Base-by-base conservation (phyloP, 1,140 invertebrate genomes). In the Drosophila elegans region DNA sequence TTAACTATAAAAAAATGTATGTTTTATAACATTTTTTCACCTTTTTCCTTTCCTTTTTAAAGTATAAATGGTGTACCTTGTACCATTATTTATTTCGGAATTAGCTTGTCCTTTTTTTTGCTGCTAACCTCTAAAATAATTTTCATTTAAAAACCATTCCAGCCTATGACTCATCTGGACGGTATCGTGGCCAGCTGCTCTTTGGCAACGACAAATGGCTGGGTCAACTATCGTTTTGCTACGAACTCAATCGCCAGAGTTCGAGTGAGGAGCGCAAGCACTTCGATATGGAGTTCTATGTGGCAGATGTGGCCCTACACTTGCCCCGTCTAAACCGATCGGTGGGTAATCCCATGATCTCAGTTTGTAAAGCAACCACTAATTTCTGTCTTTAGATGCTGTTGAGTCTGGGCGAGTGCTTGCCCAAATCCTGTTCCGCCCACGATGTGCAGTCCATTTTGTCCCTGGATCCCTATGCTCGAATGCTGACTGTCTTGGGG, bases 131-230 rank as follows among this genome's bases (percentile, higher is more conserved):
- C 16, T 21, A 1, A 21, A 21, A 21, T 21, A 21, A 21, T 1
- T 21, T 38, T 1, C 11, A 10, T 46, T 25, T 38, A 3, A 53
- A 13, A 21, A 21, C 21, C 1, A 6, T 45, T 32, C 0, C 51
- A 97, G 96, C 96, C 92, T 95, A 94, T 54, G 96, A 97, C 86
- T 95, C 96, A 2, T 96, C 96, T 25, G 96, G 96, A n/a, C 95
- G 96, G 52, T 97, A 97, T 92, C 95, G 95, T 2, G 95, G 96
- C 1, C 95, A 96, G 78, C 95, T 97, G 73, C 94, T 97, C 78
- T 97, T 96, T 78, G 96, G 96, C 6, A 97, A 96, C 86, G 95
- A 96, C 79, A 97, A 96, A 92, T 97, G 96, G 96, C 92, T 97
- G 49, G 96, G 96, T 2, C 97, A 96, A 32, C 68, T 91, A 2